phyloP scores from a whole-genome alignment of 2,888 invertebrate species.

The Horisme vitalbata region DNA sequence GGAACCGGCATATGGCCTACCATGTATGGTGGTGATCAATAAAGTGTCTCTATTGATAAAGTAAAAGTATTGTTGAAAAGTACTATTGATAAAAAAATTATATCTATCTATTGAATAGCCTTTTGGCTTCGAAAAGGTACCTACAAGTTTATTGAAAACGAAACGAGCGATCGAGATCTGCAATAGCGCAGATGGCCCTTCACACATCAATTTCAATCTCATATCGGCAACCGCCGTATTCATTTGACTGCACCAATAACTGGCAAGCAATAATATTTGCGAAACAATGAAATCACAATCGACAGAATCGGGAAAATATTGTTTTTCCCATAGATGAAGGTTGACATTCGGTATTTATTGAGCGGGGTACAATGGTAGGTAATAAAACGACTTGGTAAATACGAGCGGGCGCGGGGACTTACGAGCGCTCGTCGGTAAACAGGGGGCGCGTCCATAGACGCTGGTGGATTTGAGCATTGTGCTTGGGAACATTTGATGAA shows the following conservation, averaged over 20 bases:
- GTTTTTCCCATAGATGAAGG: constrained; percentile 38
- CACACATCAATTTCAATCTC: constrained; percentile 4
- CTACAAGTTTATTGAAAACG: too few relatives aligned
- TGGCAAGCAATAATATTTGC: constrained; percentile 40
- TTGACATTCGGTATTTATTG: constrained; percentile 30
- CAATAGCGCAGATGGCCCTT: neutral
- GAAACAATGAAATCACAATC: constrained; percentile 30
- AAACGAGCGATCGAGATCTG: neutral
- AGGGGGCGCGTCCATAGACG: constrained; percentile 43
- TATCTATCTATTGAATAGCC: too few relatives aligned
- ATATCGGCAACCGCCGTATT: constrained; percentile 9
- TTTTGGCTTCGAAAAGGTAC: too few relatives aligned
- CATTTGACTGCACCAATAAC: constrained; percentile 15
- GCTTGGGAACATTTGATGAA: constrained; percentile 15
- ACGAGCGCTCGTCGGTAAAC: constrained; percentile 60
- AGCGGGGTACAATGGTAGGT: constrained; percentile 27
- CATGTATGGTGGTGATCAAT: too few relatives aligned
- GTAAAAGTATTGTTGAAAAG: too few relatives aligned
- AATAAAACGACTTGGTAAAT: constrained; percentile 32
- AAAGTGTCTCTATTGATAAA: too few relatives aligned
- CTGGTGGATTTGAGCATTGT: neutral
- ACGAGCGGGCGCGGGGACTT: constrained; percentile 28
- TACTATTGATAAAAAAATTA: too few relatives aligned
- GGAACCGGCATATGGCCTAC: too few relatives aligned
- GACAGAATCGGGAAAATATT: constrained; percentile 49